Base-by-base conservation (phyloP, 2,888 invertebrate genomes). In the Malthinus seriepunctatus region DNA sequence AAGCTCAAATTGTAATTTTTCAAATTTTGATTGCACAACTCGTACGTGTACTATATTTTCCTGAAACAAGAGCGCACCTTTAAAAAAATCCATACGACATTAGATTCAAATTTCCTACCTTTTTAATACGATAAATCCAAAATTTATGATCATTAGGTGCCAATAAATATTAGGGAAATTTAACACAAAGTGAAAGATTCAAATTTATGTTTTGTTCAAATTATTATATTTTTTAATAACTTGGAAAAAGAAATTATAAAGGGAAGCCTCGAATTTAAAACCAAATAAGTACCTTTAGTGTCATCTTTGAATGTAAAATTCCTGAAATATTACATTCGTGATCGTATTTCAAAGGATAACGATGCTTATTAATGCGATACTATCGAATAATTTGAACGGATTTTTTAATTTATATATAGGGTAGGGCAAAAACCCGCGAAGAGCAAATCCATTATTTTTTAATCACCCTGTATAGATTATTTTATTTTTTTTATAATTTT, bases 141-240 rank as follows among this genome's bases (percentile, higher is more conserved):
- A 56, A 58, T 58, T 58, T 58, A 58, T 58, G 45, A 49, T 58
- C 57, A 58, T 58, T 58, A 50, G 49, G 45, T 46, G 10, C 11
- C 53, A 44, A 50, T 58, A 52, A 49, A 58, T 58, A 52, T 53
- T 15, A 15, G 32, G 12, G 50, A 50, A 52, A 50, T 45, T 11
- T 50, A 58, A 50, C 45, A 54, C 58, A 50, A 57, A 59, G 59
- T 59, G 45, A 42, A 59, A 59, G 54, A 54, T 59, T 50, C 35
- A 59, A 59, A 59, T 59, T 54, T 59, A 59, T 55, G 59, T 35
- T 44, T 37, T 51, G 50, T 54, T 54, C 48, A 54, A 54, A 51
- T 59, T 39, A 59, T 59, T 59, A 59, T 51, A 51, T 54, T 37
- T 54, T 54, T 50, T 59, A 59, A 59, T 59, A 54, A 53, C 46